Conservation (phyloP, 2,888 invertebrate species). For the Bimastos eiseni region DNA sequence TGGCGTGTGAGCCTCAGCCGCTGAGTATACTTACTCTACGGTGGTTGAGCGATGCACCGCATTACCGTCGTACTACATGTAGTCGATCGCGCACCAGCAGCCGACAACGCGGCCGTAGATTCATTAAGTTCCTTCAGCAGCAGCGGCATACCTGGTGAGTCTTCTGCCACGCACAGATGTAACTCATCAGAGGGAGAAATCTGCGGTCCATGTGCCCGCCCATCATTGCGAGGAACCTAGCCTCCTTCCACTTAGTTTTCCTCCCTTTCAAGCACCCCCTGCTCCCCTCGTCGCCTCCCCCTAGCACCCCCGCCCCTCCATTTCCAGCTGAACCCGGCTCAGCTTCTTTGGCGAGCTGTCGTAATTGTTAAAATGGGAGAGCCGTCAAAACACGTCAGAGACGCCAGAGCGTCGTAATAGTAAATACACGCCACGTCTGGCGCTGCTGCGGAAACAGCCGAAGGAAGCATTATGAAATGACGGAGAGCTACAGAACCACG, state of each 20-base stretch:
- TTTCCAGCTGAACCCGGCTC: not conserved
- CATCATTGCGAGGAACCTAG: not conserved
- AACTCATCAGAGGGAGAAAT: not conserved
- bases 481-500: not conserved
- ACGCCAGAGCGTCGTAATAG: not conserved
- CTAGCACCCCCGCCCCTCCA: not conserved
- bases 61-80: not conserved
- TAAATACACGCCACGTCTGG: not conserved
- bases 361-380: constrained; percentile 1
- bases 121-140: too few species aligned
- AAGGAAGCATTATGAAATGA: constrained; percentile 13
- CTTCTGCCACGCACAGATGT: not conserved
- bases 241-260: not conserved
- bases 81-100: not conserved
- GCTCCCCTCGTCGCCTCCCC: not conserved
- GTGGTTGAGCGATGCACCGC: not conserved
- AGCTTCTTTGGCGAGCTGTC: not conserved
- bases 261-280: not conserved
- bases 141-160: not conserved
- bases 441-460: not conserved
- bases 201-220: not conserved
- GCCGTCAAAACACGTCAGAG: constrained; percentile 6
- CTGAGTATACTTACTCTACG: not conserved
- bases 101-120: not conserved
- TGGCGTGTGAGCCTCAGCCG: constrained; percentile 1